Percentiles rank a stretch among this genome's conserved stretches.
Evolutionary conservation across 2,797 vertebrate species (phyloP).

Genomic region (Chelon auratus): DNA sequence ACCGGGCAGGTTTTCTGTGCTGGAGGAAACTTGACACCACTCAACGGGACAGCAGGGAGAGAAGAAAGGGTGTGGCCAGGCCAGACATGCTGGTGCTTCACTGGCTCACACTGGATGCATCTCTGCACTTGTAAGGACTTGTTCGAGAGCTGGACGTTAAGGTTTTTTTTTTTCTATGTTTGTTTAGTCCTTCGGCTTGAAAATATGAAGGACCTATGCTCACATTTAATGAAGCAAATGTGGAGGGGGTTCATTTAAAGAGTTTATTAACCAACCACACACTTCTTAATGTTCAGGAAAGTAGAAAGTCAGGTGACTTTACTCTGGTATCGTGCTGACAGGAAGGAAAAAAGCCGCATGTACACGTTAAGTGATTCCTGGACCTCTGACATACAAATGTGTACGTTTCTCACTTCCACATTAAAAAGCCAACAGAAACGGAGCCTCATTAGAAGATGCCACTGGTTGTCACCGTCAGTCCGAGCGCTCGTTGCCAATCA

Average conservation of each 20-base stretch:
- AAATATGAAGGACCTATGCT: slow-evolving; percentile 7
- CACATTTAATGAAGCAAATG: not conserved
- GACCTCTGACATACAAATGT: slow-evolving; percentile 41
- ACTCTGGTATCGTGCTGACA: too few relatives aligned
- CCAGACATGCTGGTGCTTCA: slow-evolving; percentile 75
- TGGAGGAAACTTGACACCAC: slow-evolving; percentile 77
- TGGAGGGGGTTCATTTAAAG: not conserved
- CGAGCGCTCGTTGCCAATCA: slow-evolving; percentile 17
- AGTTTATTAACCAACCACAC: not conserved
- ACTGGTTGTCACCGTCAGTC: slow-evolving; percentile 25
- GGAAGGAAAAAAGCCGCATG: too few relatives aligned
- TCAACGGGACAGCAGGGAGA: slow-evolving; percentile 62
- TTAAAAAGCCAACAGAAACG: slow-evolving; percentile 18
- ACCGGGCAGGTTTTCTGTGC: slow-evolving; percentile 75
- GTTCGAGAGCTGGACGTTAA: slow-evolving; percentile 47
- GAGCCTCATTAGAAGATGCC: slow-evolving; percentile 16
- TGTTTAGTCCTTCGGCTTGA: not conserved
- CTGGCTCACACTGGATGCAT: slow-evolving; percentile 29
- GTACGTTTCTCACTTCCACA: slow-evolving; percentile 38
- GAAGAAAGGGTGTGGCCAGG: slow-evolving; percentile 74
- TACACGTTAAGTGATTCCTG: not conserved
- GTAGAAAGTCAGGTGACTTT: not conserved
- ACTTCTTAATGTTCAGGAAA: not conserved
- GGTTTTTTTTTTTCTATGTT: not conserved
- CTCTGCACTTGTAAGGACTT: slow-evolving; percentile 32